Evolutionary conservation across 2,797 vertebrate genomes (phyloP).

Genomic region (Sebastes matsubarae): DNA sequence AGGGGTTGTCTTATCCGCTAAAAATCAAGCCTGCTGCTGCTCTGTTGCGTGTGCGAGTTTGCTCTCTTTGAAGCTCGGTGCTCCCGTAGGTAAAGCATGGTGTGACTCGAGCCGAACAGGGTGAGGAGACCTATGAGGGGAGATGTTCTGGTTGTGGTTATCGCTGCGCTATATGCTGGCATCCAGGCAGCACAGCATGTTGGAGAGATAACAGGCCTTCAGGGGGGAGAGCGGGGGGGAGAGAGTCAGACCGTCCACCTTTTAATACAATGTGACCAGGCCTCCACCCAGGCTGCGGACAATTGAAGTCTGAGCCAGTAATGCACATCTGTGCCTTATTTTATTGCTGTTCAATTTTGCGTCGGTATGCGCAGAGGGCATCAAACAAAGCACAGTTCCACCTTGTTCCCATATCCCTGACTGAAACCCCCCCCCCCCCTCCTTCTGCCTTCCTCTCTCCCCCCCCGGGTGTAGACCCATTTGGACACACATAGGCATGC

Average conservation of each 20-base stretch:
- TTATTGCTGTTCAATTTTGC: conserved; percentile 81
- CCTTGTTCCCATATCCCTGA: conserved; percentile 75
- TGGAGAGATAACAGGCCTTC: conserved; percentile 75
- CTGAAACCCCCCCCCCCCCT: conserved; percentile 4
- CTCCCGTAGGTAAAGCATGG: conserved; percentile 63
- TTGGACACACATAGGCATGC: conserved; percentile 67
- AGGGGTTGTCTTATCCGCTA: conserved; percentile 67
- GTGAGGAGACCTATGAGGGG: conserved; percentile 40
- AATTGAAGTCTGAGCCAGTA: conserved; percentile 77
- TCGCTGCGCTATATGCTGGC: conserved; percentile 62
- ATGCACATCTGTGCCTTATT: conserved; percentile 84
- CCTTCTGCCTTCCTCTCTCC: conserved; percentile 4
- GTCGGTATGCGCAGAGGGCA: conserved; percentile 77
- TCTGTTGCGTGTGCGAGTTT: conserved; percentile 28
- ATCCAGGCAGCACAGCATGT: conserved; percentile 64
- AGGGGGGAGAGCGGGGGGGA: background rate
- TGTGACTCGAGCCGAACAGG: conserved; percentile 62
- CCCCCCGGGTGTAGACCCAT: conserved; percentile 56
- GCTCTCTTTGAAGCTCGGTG: conserved; percentile 56
- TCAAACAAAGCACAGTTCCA: conserved; percentile 81
- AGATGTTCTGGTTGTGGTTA: conserved; percentile 81
- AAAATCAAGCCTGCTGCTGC: conserved; percentile 57
- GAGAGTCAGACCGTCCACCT: conserved; percentile 62
- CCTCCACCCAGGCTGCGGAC: conserved; percentile 67
- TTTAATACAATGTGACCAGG: conserved; percentile 65